Evolutionary conservation across 1,140 invertebrate species (phyloP).

Genomic region (Protaetia brevitarsis): DNA sequence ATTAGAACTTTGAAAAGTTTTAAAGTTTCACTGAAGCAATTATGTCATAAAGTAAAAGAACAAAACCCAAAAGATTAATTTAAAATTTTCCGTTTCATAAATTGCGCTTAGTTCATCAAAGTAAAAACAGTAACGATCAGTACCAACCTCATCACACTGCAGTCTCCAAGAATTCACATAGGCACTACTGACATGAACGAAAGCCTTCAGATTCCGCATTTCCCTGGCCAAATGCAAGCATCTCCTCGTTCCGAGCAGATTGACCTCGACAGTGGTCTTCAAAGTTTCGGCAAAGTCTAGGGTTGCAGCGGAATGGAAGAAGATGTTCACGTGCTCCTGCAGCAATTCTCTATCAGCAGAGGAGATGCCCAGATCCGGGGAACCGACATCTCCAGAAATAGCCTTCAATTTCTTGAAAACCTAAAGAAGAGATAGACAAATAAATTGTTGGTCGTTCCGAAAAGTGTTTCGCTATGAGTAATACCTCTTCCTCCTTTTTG

Average conservation of each 20-base stretch:
- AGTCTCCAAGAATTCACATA: slow-evolving; percentile 78
- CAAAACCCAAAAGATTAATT: too few relatives aligned
- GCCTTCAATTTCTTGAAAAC: slow-evolving; percentile 71
- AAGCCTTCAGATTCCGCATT: slow-evolving; percentile 45
- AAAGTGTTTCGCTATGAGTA: neutral
- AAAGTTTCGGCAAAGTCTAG: slow-evolving; percentile 91
- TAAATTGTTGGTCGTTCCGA: neutral
- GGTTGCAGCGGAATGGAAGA: slow-evolving; percentile 94
- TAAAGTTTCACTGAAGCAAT: neutral
- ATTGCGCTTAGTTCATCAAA: too few relatives aligned
- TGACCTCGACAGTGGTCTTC: slow-evolving; percentile 70
- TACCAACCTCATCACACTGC: slow-evolving; percentile 65
- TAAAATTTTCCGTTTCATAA: too few relatives aligned
- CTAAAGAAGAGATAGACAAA: slow-evolving; percentile 66
- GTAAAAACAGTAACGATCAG: too few relatives aligned
- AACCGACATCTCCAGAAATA: slow-evolving; percentile 80
- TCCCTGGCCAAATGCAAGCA: slow-evolving; percentile 40
- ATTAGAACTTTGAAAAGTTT: too few relatives aligned
- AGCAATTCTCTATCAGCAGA: slow-evolving; percentile 61
- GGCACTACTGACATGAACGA: slow-evolving; percentile 86
- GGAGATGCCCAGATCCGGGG: slow-evolving; percentile 72
- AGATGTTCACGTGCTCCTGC: slow-evolving; percentile 74
- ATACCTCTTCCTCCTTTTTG: slow-evolving; percentile 37
- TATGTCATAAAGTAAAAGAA: too few relatives aligned
- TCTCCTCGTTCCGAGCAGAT: slow-evolving; percentile 66